These are phyloP conservation scores for Eledona agricola DNA, from an alignment of 2,888 invertebrate genomes.

Conservation along the genomic window DNA sequence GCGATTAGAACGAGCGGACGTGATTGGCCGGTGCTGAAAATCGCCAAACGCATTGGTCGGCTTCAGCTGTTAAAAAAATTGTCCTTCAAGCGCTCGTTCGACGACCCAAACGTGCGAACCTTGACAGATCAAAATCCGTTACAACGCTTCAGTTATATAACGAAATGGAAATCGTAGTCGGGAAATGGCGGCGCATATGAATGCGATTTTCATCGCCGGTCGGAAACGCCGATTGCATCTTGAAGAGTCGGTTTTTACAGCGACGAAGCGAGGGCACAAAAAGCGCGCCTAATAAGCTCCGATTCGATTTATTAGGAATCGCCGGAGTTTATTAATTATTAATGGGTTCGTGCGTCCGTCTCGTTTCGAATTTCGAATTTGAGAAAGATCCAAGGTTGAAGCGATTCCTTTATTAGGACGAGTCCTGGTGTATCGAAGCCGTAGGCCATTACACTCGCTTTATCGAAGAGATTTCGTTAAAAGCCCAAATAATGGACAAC, in stretches of 20 bases:
- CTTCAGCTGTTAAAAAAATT: constrained; percentile 25
- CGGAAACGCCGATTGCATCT: too few species aligned
- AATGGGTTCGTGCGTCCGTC: constrained; percentile 11
- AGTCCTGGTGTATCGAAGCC: too few species aligned
- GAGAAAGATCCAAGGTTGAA: constrained; percentile 29
- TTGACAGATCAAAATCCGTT: constrained; percentile 31
- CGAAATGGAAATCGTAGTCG: constrained; percentile 21
- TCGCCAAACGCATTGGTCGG: not conserved
- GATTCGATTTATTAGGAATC: constrained; percentile 29
- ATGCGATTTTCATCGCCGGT: constrained; percentile 19
- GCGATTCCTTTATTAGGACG: constrained; percentile 22
- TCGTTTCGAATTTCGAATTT: too few species aligned
- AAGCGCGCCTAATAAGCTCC: constrained; percentile 16
- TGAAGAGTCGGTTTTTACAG: too few species aligned
- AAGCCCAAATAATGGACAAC: constrained; percentile 19
- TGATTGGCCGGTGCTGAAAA: constrained; percentile 15
- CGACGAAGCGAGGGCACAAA: too few species aligned
- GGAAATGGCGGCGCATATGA: constrained; percentile 20
- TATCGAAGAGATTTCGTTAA: constrained; percentile 11
- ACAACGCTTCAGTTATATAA: constrained; percentile 26
- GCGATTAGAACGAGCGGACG: constrained; percentile 6
- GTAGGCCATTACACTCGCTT: constrained; percentile 22
- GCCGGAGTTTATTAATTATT: constrained; percentile 32
- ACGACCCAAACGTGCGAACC: constrained; percentile 30
- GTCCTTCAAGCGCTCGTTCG: constrained; percentile 22